Evolutionary conservation across 2,888 invertebrate genomes (phyloP).

Genomic region (Lissocephala sabroskyi): DNA sequence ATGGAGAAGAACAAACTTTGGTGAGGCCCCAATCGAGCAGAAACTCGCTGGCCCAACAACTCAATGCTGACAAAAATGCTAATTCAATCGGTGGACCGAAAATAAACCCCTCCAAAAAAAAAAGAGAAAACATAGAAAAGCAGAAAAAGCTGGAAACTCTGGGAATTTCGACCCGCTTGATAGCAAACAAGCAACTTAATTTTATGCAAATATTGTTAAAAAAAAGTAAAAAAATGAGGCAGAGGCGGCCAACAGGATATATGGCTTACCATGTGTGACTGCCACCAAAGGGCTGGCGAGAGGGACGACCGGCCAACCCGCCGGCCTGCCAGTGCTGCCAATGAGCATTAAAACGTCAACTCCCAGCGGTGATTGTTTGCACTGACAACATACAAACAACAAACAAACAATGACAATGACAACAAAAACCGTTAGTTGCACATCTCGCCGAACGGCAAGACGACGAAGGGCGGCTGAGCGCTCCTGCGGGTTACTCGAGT

Average conservation of each 20-base stretch:
- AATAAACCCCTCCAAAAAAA: not conserved
- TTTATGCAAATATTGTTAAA: constrained; percentile 25
- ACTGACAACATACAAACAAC: constrained; percentile 21
- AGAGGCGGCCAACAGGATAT: no score
- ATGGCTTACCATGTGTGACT: no score
- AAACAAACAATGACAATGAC: no score
- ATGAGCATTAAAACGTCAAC: constrained; percentile 19
- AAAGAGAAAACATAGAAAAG: not conserved
- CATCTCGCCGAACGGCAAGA: no score
- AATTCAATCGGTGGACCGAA: constrained; percentile 3
- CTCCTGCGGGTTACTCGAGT: not conserved
- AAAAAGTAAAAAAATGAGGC: not conserved
- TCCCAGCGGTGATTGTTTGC: constrained; percentile 23
- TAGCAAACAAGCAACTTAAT: constrained; percentile 20
- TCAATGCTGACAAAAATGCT: constrained; percentile 2
- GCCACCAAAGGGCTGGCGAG: no score
- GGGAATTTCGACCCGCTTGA: not conserved
- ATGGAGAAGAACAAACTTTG: no score
- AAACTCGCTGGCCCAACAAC: no score
- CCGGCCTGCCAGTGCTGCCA: constrained; percentile 9
- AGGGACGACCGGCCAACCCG: not conserved
- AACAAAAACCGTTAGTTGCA: constrained; percentile 7
- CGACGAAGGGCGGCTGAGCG: not conserved
- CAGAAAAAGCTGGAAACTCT: not conserved
- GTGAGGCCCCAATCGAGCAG: no score